phyloP scores from a whole-genome alignment of 2,113 vertebrate genomes.

The Nannospalax galili region DNA sequence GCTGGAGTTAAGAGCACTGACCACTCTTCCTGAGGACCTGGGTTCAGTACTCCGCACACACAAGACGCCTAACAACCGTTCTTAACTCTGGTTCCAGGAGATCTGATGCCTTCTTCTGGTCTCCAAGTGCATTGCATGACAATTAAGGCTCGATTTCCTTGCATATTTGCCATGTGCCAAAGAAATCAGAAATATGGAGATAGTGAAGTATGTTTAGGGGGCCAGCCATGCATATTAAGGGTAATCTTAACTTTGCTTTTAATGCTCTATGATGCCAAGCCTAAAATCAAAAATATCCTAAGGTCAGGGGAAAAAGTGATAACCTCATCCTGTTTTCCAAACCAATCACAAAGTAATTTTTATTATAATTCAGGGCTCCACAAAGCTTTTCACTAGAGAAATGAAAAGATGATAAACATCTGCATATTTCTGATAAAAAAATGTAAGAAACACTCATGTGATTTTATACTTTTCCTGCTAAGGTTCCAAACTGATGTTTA shows the following conservation, averaged over 20 bases:
- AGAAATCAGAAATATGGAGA: neutral
- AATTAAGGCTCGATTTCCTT: neutral
- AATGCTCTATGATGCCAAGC: neutral
- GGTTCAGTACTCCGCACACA: too few relatives aligned
- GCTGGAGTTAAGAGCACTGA: too few relatives aligned
- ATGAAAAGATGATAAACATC: conserved; percentile 44
- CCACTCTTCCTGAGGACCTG: too few relatives aligned
- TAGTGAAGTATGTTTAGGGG: neutral
- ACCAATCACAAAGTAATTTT: conserved; percentile 31
- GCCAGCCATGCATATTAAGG: neutral
- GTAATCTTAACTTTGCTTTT: neutral
- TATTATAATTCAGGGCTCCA: conserved; percentile 10
- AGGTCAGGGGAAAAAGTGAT: conserved; percentile 16
- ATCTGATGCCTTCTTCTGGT: too few relatives aligned
- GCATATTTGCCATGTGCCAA: neutral
- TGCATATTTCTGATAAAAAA: conserved; percentile 55
- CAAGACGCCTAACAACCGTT: too few relatives aligned
- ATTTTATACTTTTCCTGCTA: neutral
- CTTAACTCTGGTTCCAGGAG: too few relatives aligned
- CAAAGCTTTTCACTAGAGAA: conserved; percentile 41
- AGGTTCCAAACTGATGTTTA: neutral
- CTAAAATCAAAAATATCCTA: conserved; percentile 45
- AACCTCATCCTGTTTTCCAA: conserved; percentile 53
- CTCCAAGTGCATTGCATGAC: too few relatives aligned
- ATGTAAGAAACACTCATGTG: neutral